phyloP scores from a whole-genome alignment of 2,888 invertebrate species.

The Amiota minor region DNA sequence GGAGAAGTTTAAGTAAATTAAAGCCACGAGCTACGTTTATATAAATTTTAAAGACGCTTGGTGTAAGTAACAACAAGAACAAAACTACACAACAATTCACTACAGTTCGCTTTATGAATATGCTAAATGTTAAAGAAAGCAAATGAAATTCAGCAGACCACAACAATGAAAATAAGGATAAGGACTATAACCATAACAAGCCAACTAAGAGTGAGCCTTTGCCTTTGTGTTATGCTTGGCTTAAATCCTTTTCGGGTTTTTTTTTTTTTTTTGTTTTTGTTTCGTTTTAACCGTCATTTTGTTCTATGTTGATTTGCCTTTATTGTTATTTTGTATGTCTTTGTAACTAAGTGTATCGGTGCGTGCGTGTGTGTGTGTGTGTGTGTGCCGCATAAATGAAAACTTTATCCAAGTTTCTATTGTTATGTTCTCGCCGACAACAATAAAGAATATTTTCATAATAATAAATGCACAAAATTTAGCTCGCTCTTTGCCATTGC shows the following conservation, averaged over 20 bases:
- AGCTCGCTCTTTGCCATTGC: background rate
- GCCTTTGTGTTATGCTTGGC: background rate
- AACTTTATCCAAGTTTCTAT: conserved; percentile 18
- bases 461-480: conserved; percentile 23
- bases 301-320: background rate
- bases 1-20: background rate
- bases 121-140: background rate
- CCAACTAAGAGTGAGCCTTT: no score
- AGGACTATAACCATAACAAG: no score
- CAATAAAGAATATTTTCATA: conserved; percentile 17
- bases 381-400: background rate
- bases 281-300: background rate
- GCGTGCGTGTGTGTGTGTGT: background rate
- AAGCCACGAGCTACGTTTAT: background rate
- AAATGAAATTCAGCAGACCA: conserved; percentile 6
- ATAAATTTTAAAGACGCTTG: no score
- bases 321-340: background rate
- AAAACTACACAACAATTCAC: no score
- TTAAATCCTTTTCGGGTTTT: background rate
- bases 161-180: background rate
- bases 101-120: background rate
- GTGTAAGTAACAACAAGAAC: no score
- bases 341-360: background rate
- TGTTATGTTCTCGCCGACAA: background rate
- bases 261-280: background rate